Evolutionary conservation across 1,140 invertebrate species (phyloP).

Genomic region (Wasmannia auropunctata): DNA sequence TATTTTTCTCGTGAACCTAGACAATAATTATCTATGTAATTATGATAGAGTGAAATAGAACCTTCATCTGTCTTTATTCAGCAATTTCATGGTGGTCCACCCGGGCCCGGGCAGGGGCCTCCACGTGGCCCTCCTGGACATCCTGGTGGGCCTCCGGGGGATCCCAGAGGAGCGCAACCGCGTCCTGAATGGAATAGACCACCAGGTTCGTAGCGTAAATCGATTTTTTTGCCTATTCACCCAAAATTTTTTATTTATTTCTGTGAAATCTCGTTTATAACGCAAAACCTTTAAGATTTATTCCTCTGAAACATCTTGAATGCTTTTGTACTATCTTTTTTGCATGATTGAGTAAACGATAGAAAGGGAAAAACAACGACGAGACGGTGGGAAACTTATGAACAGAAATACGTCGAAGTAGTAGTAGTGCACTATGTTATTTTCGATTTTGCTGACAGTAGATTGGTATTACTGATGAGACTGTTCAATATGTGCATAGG

Average conservation of each 20-base stretch:
- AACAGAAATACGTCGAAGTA: slow-evolving; percentile 19
- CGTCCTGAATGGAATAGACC: slow-evolving; percentile 92
- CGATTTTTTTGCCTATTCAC: neutral
- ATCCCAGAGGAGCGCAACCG: slow-evolving; percentile 87
- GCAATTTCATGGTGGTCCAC: slow-evolving; percentile 88
- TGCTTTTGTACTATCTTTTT: slow-evolving; percentile 34
- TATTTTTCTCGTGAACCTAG: neutral
- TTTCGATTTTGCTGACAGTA: slow-evolving; percentile 37
- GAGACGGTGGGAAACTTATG: neutral
- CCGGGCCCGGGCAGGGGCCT: slow-evolving; percentile 87
- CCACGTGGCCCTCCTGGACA: slow-evolving; percentile 87
- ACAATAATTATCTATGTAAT: slow-evolving; percentile 37
- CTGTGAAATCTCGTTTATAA: slow-evolving; percentile 13
- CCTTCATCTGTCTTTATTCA: slow-evolving; percentile 61
- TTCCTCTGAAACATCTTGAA: slow-evolving; percentile 68
- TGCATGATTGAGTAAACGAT: slow-evolving; percentile 57
- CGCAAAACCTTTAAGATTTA: neutral
- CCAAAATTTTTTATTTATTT: neutral
- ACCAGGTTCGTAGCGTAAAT: slow-evolving; percentile 83
- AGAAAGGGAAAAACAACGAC: slow-evolving; percentile 8
- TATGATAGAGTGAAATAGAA: slow-evolving; percentile 58
- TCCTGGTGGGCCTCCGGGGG: slow-evolving; percentile 85
- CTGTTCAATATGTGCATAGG: slow-evolving; percentile 78
- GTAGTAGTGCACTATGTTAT: slow-evolving; percentile 60
- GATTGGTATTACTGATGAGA: slow-evolving; percentile 63